Conservation (phyloP, 2,113 vertebrate genomes). For the Pterocles orientalis region DNA sequence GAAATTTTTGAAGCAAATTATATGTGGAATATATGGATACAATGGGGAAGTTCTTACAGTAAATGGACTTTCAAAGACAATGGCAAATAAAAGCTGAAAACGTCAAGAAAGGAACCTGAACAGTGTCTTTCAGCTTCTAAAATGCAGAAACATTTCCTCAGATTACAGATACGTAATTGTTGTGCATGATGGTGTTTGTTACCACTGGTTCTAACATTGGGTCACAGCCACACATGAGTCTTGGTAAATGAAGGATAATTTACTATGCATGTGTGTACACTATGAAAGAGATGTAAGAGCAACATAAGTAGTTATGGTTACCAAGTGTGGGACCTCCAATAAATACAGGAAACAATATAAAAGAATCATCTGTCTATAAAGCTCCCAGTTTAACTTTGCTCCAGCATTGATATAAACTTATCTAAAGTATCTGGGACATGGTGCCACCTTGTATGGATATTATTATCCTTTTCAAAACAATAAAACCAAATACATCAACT, state of each 20-base stretch:
- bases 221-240: background rate
- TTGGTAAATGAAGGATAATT: background rate
- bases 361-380: background rate
- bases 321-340: background rate
- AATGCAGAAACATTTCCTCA: background rate
- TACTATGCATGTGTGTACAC: background rate
- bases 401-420: background rate
- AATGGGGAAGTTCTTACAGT: background rate
- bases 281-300: background rate
- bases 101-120: background rate
- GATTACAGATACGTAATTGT: background rate
- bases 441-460: background rate
- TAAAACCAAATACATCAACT: background rate
- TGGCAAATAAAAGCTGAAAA: background rate
- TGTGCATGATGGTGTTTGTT: background rate
- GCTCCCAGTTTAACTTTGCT: background rate
- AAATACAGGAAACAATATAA: background rate
- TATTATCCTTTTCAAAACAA: background rate
- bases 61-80: background rate
- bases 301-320: background rate
- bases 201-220: too few relatives aligned
- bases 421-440: background rate
- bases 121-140: background rate
- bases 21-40: background rate
- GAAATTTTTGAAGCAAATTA: background rate